Conservation (phyloP, 2,888 invertebrate genomes). For the Girardia tigrina region DNA sequence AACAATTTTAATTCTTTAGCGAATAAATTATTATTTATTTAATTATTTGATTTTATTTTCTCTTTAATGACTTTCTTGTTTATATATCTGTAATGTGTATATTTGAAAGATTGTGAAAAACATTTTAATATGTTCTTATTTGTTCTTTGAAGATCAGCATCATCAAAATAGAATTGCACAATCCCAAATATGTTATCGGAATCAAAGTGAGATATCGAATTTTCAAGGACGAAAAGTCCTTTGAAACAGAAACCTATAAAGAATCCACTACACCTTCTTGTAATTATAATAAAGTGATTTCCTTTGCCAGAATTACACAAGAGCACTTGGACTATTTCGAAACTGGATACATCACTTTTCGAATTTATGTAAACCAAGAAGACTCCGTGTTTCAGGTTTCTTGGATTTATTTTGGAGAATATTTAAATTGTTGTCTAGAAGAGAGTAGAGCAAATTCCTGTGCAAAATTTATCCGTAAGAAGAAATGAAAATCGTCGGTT, state of each 20-base stretch:
- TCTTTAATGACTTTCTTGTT: too few relatives aligned
- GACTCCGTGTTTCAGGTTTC: constrained; percentile 41
- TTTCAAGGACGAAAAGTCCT: constrained; percentile 41
- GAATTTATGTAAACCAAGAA: constrained; percentile 48
- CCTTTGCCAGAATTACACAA: constrained; percentile 42
- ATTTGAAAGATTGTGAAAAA: too few relatives aligned
- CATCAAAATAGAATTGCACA: constrained; percentile 42
- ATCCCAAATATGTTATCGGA: constrained; percentile 46
- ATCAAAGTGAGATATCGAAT: constrained; percentile 44
- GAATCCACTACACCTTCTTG: constrained; percentile 45
- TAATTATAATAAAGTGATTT: constrained; percentile 43
- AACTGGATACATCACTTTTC: constrained; percentile 46
- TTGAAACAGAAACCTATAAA: constrained; percentile 42
- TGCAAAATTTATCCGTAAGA: background rate
- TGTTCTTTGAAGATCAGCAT: constrained; percentile 41
- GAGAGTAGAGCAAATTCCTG: background rate
- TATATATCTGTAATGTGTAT: too few relatives aligned
- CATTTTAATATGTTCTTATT: background rate
- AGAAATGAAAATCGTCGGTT: background rate
- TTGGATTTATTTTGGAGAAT: background rate
- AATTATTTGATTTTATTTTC: too few relatives aligned
- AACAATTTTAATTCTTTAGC: too few relatives aligned
- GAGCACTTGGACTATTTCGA: constrained; percentile 50
- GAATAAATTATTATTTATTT: too few relatives aligned
- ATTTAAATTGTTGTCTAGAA: too few relatives aligned